A percentile compares a stretch with the other conserved stretches of the same genome.
These are phyloP conservation scores for Chydorus sphaericus DNA, from an alignment of 2,888 invertebrate genomes.

Conservation along the genomic window DNA sequence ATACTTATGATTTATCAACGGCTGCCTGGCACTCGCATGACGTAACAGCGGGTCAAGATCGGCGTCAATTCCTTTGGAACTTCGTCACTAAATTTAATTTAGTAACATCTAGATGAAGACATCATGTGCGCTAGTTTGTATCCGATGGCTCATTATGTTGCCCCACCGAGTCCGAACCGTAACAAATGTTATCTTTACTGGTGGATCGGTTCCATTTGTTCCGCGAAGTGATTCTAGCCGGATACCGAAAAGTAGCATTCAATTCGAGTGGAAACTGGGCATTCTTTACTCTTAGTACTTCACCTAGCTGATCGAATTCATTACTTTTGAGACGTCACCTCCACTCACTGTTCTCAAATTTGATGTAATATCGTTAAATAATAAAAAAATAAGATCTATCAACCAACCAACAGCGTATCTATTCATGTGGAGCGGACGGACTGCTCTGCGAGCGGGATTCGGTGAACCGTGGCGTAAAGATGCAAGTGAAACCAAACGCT, in stretches of 20 bases:
- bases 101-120: constrained; percentile 6
- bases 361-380: neutral
- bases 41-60: neutral
- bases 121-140: neutral
- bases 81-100: neutral
- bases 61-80: neutral
- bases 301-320: constrained; percentile 3
- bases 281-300: neutral
- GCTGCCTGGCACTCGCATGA: constrained; percentile 2
- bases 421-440: constrained; percentile 8
- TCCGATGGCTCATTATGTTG: constrained; percentile 6
- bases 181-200: neutral
- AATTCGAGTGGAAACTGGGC: neutral
- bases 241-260: neutral
- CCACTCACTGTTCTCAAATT: constrained; percentile 2
- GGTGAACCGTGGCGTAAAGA: neutral
- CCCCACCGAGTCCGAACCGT: neutral
- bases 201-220: constrained; percentile 7
- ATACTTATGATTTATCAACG: neutral
- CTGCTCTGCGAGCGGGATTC: constrained; percentile 3
- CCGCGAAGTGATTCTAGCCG: constrained; percentile 2
- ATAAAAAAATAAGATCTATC: no score
- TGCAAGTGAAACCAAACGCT: constrained; percentile 7
- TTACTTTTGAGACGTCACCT: constrained; percentile 3
- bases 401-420: constrained; percentile 1